Evolutionary conservation across 2,888 invertebrate species (phyloP).

Genomic region (Meteorus colon): DNA sequence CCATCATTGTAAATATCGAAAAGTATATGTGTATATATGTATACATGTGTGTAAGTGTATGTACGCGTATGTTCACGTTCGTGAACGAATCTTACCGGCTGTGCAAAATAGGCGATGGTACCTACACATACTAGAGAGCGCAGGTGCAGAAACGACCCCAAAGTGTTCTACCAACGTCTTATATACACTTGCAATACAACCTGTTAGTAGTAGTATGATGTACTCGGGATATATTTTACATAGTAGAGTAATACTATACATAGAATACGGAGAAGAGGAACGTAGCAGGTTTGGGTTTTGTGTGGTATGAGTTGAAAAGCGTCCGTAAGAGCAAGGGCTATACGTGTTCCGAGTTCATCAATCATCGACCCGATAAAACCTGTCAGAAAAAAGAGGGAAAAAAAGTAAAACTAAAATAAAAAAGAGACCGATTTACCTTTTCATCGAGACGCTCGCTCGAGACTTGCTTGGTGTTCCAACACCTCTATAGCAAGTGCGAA

Average conservation of each 20-base stretch:
- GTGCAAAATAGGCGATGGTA: background rate
- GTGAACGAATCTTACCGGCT: background rate
- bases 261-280: slow-evolving; percentile 18
- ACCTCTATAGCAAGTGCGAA: slow-evolving; percentile 28
- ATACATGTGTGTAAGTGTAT: background rate
- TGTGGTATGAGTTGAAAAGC: background rate
- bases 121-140: background rate
- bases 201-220: slow-evolving; percentile 19
- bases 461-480: slow-evolving; percentile 10
- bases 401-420: slow-evolving; percentile 14
- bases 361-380: slow-evolving; percentile 65
- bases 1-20: background rate
- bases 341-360: slow-evolving; percentile 60
- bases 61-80: background rate
- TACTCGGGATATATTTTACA: background rate
- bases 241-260: slow-evolving; percentile 1
- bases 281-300: background rate
- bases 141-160: slow-evolving; percentile 1
- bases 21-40: background rate
- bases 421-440: slow-evolving; percentile 58
- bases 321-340: slow-evolving; percentile 20
- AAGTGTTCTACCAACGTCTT: slow-evolving; percentile 29
- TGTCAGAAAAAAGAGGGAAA: slow-evolving; percentile 44
- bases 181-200: slow-evolving; percentile 7
- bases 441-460: slow-evolving; percentile 47